Percentiles rank a stretch among this genome's conserved stretches.
Conservation (phyloP, 2,797 vertebrate genomes). For the Crocodylus rhombifer region DNA sequence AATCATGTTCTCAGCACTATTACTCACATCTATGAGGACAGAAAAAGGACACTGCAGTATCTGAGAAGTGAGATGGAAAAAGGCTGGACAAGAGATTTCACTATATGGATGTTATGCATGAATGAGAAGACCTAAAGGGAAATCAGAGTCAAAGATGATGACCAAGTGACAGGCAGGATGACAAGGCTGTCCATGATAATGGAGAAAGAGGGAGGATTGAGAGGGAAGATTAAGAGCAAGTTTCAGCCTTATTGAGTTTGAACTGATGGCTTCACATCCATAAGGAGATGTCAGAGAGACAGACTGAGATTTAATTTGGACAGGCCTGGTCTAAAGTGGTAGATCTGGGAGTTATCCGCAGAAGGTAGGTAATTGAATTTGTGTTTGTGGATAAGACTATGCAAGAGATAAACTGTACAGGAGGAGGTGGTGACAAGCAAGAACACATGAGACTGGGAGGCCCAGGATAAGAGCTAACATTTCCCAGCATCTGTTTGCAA, state of each 20-base stretch:
- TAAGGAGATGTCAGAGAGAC: slow-evolving; percentile 43
- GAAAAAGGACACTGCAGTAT: too few relatives aligned
- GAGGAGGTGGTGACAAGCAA: not conserved
- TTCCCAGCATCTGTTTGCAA: slow-evolving; percentile 25
- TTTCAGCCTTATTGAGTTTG: slow-evolving; percentile 52
- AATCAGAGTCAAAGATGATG: not conserved
- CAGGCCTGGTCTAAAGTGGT: slow-evolving; percentile 42
- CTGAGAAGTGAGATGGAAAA: too few relatives aligned
- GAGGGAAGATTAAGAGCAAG: slow-evolving; percentile 33
- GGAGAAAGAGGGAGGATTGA: not conserved
- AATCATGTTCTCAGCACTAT: too few relatives aligned
- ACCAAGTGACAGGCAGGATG: not conserved
- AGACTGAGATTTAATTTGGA: slow-evolving; percentile 60
- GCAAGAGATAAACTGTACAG: slow-evolving; percentile 1
- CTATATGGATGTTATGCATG: too few relatives aligned
- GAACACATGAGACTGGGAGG: not conserved
- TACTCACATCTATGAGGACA: too few relatives aligned
- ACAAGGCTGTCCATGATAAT: not conserved
- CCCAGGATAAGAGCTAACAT: slow-evolving; percentile 19
- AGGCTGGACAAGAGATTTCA: too few relatives aligned
- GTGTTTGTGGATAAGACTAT: slow-evolving; percentile 29
- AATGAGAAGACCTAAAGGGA: too few relatives aligned
- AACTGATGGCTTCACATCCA: slow-evolving; percentile 48
- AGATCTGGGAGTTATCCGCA: slow-evolving; percentile 34
- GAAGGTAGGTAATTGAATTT: slow-evolving; percentile 49